Evolutionary conservation across 92 coral and sea anemone species (phyloP), one percentile per base, ranked within the genome.

Genomic region (Virgularia gustaviana): DNA sequence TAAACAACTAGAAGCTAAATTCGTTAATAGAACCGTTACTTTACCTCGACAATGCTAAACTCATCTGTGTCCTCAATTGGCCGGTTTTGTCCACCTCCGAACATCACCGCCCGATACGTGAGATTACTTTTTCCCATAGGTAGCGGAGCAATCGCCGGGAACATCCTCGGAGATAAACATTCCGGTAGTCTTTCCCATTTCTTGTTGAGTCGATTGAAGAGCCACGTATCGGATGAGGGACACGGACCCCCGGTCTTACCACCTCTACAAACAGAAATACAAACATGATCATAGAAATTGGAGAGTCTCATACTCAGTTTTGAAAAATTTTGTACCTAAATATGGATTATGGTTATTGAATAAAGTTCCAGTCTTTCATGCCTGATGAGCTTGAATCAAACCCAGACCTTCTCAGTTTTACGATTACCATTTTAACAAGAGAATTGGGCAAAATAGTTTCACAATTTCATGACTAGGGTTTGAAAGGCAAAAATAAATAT

Each of bases 211-310:
- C 90, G 88, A 56, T 79, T 79, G 71, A 86, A 92, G 57, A 81
- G 71, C 98, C 98, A 92, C 53, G 85, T 85, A 75, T 92, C 98
- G 49, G 90, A 89, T 9, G 98, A 54, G 41, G 98, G 98, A 53
- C 98, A 92, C 16, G 98, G 90, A 1, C 98, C 98, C 12, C 98
- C 98, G 4, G 98, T 84, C 9, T 34, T 57, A 12, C 98, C 98
- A n/a, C 98, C 98, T 30, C 98, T 92, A 66, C 22, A 78, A 45
- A 16, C 6, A 5, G 70, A 84, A 20, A 56, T 34, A 57, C n/a
- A n/a, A n/a, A n/a, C n/a, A n/a, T n/a, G n/a, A n/a, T n/a, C n/a
- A n/a, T n/a, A n/a, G n/a, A n/a, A n/a, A n/a, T n/a, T n/a, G n/a
- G n/a, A n/a, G n/a, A n/a, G n/a, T n/a, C n/a, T n/a, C n/a, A n/a